Base-by-base conservation (phyloP, 2,888 invertebrate species). In the Ormyrus labotus region DNA sequence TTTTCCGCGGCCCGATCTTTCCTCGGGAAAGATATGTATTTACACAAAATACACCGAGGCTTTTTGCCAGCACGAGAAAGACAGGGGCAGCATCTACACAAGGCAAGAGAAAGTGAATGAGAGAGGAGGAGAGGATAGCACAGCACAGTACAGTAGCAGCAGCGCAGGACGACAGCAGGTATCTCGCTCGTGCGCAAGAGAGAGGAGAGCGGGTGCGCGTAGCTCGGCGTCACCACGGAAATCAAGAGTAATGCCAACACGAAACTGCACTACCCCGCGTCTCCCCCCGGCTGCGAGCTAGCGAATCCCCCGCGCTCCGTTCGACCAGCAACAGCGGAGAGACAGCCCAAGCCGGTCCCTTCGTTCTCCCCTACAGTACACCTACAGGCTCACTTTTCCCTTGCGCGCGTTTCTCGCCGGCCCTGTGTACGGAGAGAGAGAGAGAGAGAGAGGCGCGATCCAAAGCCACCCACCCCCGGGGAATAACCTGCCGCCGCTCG, bases 231-330 rank as follows among this genome's bases (percentile, higher is more conserved):
- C 92, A 92, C 91, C 90, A 89, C 91, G 92, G 92, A 93, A 93
- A 93, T 93, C 93, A 93, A 93, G 93, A 93, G 92, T 93, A 93
- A 93, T 93, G 93, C 92, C 92, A 92, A 93, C 93, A 93, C 92
- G 93, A 92, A 93, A 93, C 92, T 92, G 93, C 92, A 92, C 93
- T 92, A 91, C 90, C 87, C 92, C 91, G 80, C 84, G 48, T 65
- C 81, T 68, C 71, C 67, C 61, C 80, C 51, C 76, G 48, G 65
- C 34, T 50, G 47, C 67, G 68, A 11, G 34, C 67, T 34, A 4
- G 13, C 55, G 45, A 13, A 34, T 19, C 45, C 34, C 84, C 74
- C 70, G 53, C 79, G 60, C 76, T 67, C 57, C 60, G 58, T 48
- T n/a, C 64, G 73, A 71, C 57, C 55, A 53, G 63, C 61, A 34